These are phyloP conservation scores for Drosophila recens DNA, from an alignment of 2,888 invertebrate genomes.

Conservation along the genomic window DNA sequence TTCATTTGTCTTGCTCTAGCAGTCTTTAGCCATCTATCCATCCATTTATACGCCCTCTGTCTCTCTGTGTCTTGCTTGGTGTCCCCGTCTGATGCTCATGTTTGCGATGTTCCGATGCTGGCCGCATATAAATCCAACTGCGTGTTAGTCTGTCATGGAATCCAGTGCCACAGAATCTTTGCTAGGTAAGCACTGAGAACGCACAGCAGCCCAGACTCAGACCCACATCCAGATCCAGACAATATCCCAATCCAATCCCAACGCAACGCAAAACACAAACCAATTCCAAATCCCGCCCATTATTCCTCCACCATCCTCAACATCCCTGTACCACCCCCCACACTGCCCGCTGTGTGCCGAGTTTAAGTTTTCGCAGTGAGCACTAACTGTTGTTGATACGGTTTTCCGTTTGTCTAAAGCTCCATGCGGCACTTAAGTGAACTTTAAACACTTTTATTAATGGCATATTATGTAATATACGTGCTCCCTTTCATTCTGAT, in stretches of 20 bases:
- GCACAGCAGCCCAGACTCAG: neutral
- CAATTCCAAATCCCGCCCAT: conserved; percentile 33
- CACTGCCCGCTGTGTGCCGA: conserved; percentile 20
- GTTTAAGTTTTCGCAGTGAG: conserved; percentile 66
- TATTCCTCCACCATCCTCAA: neutral
- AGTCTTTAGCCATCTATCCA: conserved; percentile 50
- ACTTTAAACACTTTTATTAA: conserved; percentile 82
- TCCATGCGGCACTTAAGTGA: conserved; percentile 80
- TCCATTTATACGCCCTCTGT: conserved; percentile 14
- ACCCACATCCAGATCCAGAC: neutral
- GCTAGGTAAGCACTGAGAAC: conserved; percentile 27
- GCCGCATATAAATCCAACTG: conserved; percentile 75
- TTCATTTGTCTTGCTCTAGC: conserved; percentile 57
- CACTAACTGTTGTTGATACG: conserved; percentile 79
- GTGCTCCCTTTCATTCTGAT: conserved; percentile 42
- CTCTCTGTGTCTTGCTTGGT: conserved; percentile 1
- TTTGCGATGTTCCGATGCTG: conserved; percentile 64
- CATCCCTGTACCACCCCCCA: neutral
- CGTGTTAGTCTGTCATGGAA: conserved; percentile 62
- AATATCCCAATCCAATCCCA: conserved; percentile 4
- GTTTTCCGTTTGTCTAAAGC: conserved; percentile 81
- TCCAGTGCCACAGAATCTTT: conserved; percentile 37
- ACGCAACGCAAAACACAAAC: conserved; percentile 21
- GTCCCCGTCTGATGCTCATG: conserved; percentile 42
- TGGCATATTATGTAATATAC: conserved; percentile 81